Conservation (phyloP, 2,797 vertebrate genomes). For the Acanthurus lineatus region DNA sequence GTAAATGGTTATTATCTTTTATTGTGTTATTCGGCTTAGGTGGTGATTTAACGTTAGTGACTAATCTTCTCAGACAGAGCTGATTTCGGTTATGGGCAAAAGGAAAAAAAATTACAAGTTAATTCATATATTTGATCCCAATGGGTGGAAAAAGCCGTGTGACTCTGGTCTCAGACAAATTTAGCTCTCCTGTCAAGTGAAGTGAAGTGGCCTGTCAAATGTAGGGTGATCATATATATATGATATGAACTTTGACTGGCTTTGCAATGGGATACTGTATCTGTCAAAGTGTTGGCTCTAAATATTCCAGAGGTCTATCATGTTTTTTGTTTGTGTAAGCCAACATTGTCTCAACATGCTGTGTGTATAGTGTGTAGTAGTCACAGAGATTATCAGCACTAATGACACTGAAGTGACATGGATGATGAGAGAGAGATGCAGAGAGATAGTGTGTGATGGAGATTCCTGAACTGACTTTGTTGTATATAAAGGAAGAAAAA, state of each 20-base stretch:
- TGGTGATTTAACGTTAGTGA: background rate
- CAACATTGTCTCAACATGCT: background rate
- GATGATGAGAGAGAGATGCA: slow-evolving; percentile 6
- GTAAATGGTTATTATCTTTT: slow-evolving; percentile 15
- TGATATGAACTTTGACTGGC: slow-evolving; percentile 43
- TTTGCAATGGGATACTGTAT: slow-evolving; percentile 18
- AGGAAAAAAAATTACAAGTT: slow-evolving; percentile 9
- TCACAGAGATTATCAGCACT: slow-evolving; percentile 1
- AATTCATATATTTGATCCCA: slow-evolving; percentile 32
- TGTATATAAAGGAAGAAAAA: background rate
- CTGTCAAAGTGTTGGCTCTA: background rate
- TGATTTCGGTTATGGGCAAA: slow-evolving; percentile 7
- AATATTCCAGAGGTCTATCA: slow-evolving; percentile 9
- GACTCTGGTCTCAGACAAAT: slow-evolving; percentile 29
- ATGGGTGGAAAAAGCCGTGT: background rate
- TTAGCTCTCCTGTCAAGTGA: slow-evolving; percentile 37
- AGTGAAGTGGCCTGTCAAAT: slow-evolving; percentile 32
- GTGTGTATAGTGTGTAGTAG: background rate
- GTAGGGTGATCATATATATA: slow-evolving; percentile 18
- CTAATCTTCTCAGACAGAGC: slow-evolving; percentile 18
- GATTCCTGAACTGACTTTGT: background rate
- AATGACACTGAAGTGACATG: slow-evolving; percentile 28
- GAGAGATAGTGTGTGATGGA: background rate
- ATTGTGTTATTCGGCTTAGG: slow-evolving; percentile 7
- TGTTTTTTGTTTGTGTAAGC: slow-evolving; percentile 3